Evolutionary conservation across 2,113 vertebrate species (phyloP).

Genomic region (Sander lucioperca): DNA sequence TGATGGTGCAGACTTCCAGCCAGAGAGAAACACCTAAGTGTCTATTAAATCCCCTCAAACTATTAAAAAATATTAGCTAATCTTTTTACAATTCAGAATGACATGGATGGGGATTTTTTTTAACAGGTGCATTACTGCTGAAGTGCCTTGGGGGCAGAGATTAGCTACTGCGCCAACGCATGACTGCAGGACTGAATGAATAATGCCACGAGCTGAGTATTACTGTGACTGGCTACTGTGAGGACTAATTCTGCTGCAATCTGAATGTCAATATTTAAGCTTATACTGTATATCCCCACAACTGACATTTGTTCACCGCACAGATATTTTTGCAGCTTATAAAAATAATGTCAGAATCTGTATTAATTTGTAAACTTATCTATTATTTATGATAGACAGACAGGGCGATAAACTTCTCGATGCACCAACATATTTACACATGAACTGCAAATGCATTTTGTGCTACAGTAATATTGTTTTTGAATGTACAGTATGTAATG

Average conservation of each 20-base stretch:
- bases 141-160: conserved; percentile 71
- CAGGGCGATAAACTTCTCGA: conserved; percentile 24
- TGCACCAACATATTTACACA: background rate
- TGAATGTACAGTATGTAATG: background rate
- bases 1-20: conserved; percentile 32
- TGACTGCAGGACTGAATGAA: conserved; percentile 67
- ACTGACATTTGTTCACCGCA: conserved; percentile 56
- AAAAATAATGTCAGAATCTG: conserved; percentile 54
- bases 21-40: conserved; percentile 40
- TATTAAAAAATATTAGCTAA: conserved; percentile 73
- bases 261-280: conserved; percentile 69
- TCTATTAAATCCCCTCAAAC: conserved; percentile 60
- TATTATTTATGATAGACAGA: conserved; percentile 55
- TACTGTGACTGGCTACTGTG: conserved; percentile 37
- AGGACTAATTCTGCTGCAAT: conserved; percentile 53
- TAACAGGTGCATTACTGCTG: conserved; percentile 72
- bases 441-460: conserved; percentile 22
- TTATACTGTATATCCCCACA: conserved; percentile 29
- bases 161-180: conserved; percentile 63
- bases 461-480: conserved; percentile 17
- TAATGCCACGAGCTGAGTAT: conserved; percentile 59
- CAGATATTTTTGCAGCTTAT: conserved; percentile 57
- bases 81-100: conserved; percentile 70
- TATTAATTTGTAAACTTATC: conserved; percentile 55
- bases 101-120: conserved; percentile 69